Conservation (phyloP, 2,888 invertebrate genomes). For the Yponomeuta malinellus region DNA sequence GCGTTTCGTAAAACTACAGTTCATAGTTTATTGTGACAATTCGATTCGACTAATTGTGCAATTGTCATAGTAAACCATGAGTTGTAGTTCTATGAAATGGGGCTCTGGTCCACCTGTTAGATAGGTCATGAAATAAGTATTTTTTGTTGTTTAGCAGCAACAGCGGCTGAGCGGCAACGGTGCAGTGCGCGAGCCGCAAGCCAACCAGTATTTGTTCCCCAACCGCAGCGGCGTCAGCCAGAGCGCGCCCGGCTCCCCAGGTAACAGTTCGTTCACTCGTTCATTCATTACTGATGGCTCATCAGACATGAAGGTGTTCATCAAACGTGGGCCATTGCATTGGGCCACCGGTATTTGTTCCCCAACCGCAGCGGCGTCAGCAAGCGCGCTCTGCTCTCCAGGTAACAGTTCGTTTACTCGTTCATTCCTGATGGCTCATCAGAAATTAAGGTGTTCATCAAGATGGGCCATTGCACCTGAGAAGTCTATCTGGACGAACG, state of each 20-base stretch:
- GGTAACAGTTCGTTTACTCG: constrained; percentile 42
- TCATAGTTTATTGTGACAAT: too few species aligned
- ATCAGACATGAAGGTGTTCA: too few species aligned
- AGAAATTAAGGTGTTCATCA: too few species aligned
- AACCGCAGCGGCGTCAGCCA: constrained; percentile 78
- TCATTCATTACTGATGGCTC: not conserved
- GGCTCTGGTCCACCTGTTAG: too few species aligned
- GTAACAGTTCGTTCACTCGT: constrained; percentile 33
- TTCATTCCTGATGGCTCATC: not conserved
- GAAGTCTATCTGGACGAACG: too few species aligned
- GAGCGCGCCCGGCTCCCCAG: constrained; percentile 81
- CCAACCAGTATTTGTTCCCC: constrained; percentile 77
- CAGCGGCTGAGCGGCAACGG: constrained; percentile 14
- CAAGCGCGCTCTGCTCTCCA: constrained; percentile 73
- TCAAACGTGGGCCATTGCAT: too few species aligned
- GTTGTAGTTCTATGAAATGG: too few species aligned
- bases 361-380: constrained; percentile 78
- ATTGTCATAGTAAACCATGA: too few species aligned
- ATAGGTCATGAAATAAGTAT: not conserved
- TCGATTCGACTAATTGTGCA: too few species aligned
- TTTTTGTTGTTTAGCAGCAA: not conserved
- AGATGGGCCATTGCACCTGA: not conserved
- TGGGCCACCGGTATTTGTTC: constrained; percentile 73
- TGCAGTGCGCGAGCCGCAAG: constrained; percentile 29
- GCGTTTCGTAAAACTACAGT: too few species aligned